Conservation (phyloP, 2,797 vertebrate genomes). For the Meda fulgida region DNA sequence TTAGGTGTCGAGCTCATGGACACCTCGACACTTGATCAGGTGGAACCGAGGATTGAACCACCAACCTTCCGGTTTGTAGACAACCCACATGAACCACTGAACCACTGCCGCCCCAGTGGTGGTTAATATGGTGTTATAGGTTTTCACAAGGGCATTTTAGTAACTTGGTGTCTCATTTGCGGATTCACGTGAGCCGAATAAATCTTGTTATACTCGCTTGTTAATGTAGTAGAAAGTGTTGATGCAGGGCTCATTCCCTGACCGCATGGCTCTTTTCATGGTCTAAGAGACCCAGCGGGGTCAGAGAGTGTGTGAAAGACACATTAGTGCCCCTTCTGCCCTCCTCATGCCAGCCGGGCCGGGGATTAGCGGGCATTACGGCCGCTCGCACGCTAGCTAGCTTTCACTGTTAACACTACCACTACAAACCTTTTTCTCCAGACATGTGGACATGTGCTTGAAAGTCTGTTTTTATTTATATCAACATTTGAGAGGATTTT, state of each 20-base stretch:
- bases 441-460: neutral
- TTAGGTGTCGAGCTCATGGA: too few species aligned
- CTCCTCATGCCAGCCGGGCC: constrained; percentile 60
- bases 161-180: neutral
- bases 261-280: constrained; percentile 26
- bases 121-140: neutral
- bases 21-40: too few species aligned
- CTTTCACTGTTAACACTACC: neutral
- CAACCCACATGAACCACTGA: too few species aligned
- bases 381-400: neutral
- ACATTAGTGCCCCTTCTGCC: constrained; percentile 45
- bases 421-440: neutral
- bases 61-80: too few species aligned
- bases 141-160: neutral
- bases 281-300: neutral
- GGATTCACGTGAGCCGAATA: neutral
- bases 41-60: too few species aligned
- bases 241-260: constrained; percentile 38
- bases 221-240: constrained; percentile 2
- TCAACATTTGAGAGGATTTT: neutral
- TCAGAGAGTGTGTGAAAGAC: constrained; percentile 11
- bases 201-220: neutral
- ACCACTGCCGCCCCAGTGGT: too few species aligned
- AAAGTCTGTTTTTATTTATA: neutral
- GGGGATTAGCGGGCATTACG: constrained; percentile 11